phyloP scores from a whole-genome alignment of 1,140 invertebrate species.

The Drosophila lowei region DNA sequence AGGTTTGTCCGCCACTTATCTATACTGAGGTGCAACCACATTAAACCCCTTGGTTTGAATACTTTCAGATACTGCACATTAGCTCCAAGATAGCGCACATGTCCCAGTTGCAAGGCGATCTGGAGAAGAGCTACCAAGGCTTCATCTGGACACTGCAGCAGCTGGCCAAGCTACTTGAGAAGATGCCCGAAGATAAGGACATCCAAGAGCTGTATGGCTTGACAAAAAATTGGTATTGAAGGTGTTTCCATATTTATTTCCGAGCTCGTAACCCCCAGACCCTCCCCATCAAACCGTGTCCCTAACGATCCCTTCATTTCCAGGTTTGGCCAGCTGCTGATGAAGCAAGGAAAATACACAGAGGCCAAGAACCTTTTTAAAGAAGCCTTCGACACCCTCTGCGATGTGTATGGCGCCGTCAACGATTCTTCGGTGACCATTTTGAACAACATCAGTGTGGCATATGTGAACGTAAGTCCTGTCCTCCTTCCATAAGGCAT shows the following conservation, averaged over 20 bases:
- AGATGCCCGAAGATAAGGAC: conserved; percentile 67
- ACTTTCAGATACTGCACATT: conserved; percentile 70
- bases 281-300: not conserved
- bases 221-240: conserved; percentile 89
- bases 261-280: not conserved
- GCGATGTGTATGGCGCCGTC: conserved; percentile 86
- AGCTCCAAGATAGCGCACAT: conserved; percentile 89
- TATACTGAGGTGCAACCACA: not conserved
- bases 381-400: conserved; percentile 88
- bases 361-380: conserved; percentile 88
- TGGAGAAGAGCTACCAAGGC: conserved; percentile 87
- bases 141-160: conserved; percentile 89
- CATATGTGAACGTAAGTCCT: conserved; percentile 84
- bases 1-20: conserved; percentile 84
- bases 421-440: conserved; percentile 90
- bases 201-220: conserved; percentile 68
- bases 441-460: conserved; percentile 93
- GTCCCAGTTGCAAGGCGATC: conserved; percentile 85
- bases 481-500: no score
- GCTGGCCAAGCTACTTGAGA: conserved; percentile 84
- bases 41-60: not conserved
- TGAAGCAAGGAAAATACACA: conserved; percentile 86
- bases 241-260: conserved; percentile 40
- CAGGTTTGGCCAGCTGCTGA: conserved; percentile 92
- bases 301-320: conserved; percentile 81